Evolutionary conservation across 92 coral and sea anemone species (phyloP), one percentile per base, ranked within the genome.

Genomic region (Meandrina meandrites): DNA sequence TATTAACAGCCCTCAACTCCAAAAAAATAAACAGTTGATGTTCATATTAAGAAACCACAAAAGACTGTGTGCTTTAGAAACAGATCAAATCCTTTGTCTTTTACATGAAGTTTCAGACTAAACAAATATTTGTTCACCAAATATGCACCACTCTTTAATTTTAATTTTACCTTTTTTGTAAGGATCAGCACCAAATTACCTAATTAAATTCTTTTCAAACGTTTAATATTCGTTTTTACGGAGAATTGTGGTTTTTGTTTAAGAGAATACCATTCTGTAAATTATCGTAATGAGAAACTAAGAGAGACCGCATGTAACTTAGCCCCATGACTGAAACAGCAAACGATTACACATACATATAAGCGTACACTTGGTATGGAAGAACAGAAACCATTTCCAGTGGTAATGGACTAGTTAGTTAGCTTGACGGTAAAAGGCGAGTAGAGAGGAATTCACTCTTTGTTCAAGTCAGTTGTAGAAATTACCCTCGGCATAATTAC

Each of bases 401-500:
- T 9, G 68, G 30, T 30, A 60, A 60, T 60, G 8, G 68, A 4
- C 28, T 66, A 27, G 35, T 66, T 66, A 27, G 15, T n/a, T 27
- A 28, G 4, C 53, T 48, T 0, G 53, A 13, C 53, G 53, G 53
- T 48, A 48, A 48, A 12, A 8, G 53, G 53, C 53, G 53, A 48
- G 9, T 48, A 13, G 53, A 48, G 1, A 48, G 4, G 13, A 48
- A 48, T 48, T 48, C 53, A 48, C 53, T 48, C 14, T 48, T 8
- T 48, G n/a, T 48, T 48, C 68, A 60, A 60, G 53, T 48, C 68
- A 60, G 5, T n/a, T 19, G 28, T 9, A n/a, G 68, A 19, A 60
- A 40, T 40, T 3, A 28, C 13, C 40, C 12, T 4, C n/a, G 22
- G 18, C 75, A 74, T 34, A 48, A 75, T 75, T 91, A 91, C 64